Conservation (phyloP, 2,113 vertebrate species). For the Rhabdomys dilectus region DNA sequence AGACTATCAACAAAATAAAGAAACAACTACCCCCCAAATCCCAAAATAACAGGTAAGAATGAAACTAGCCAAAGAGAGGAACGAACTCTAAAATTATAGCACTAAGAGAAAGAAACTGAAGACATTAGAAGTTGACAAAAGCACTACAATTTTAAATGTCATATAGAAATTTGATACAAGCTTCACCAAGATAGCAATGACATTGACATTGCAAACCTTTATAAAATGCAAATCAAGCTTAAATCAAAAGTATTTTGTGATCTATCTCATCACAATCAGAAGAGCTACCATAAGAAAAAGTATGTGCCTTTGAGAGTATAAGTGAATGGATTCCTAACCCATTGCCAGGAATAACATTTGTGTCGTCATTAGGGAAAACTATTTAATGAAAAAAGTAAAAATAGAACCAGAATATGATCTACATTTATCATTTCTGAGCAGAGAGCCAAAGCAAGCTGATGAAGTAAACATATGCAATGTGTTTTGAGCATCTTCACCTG, state of each 20-base stretch:
- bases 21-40: background rate
- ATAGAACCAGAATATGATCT: background rate
- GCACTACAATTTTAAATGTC: too few relatives aligned
- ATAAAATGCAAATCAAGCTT: background rate
- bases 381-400: background rate
- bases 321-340: background rate
- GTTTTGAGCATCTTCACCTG: background rate
- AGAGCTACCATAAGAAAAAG: background rate
- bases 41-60: background rate
- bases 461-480: background rate
- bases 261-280: background rate
- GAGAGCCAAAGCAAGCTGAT: background rate
- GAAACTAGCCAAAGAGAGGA: background rate
- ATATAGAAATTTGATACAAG: background rate
- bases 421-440: background rate
- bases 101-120: background rate
- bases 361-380: background rate
- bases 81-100: background rate
- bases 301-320: background rate
- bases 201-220: background rate
- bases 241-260: background rate
- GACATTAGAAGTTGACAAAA: background rate
- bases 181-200: background rate
- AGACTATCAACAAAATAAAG: background rate
- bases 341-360: background rate